These are phyloP conservation scores for Eumerus sabulonum DNA, from an alignment of 2,888 invertebrate species.

Conservation along the genomic window DNA sequence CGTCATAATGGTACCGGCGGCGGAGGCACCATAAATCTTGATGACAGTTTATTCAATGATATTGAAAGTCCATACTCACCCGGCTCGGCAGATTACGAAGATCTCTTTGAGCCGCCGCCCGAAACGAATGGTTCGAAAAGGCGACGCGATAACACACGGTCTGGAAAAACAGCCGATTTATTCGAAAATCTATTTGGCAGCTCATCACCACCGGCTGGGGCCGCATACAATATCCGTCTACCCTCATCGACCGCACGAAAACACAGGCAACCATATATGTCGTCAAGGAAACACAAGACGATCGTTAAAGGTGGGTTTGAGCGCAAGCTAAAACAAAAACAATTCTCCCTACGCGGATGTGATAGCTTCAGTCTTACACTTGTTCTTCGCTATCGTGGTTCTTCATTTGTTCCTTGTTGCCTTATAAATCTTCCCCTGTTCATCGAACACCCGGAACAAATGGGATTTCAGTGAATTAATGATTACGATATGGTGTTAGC, in stretches of 20 bases:
- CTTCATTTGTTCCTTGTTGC: constrained; percentile 52
- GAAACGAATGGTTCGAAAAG: constrained; percentile 70
- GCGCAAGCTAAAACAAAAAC: neutral
- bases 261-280: constrained; percentile 46
- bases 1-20: constrained; percentile 77
- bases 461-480: neutral
- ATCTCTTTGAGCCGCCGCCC: constrained; percentile 89
- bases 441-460: too few relatives aligned
- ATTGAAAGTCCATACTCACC: constrained; percentile 93
- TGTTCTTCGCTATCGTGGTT: constrained; percentile 45
- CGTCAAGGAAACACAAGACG: constrained; percentile 72
- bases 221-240: constrained; percentile 71
- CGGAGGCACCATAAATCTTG: constrained; percentile 74
- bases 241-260: constrained; percentile 71
- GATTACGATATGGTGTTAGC: constrained; percentile 3
- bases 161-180: constrained; percentile 74
- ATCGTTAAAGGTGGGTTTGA: constrained; percentile 77
- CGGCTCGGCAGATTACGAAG: constrained; percentile 92
- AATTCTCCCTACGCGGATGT: constrained; percentile 1
- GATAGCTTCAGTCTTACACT: constrained; percentile 11
- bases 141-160: constrained; percentile 69
- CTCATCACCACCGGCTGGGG: constrained; percentile 78
- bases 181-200: constrained; percentile 85
- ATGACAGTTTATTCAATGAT: constrained; percentile 82
- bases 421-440: constrained; percentile 32